Base-by-base conservation (phyloP, 2,113 vertebrate genomes). In the Pantherophis guttatus region DNA sequence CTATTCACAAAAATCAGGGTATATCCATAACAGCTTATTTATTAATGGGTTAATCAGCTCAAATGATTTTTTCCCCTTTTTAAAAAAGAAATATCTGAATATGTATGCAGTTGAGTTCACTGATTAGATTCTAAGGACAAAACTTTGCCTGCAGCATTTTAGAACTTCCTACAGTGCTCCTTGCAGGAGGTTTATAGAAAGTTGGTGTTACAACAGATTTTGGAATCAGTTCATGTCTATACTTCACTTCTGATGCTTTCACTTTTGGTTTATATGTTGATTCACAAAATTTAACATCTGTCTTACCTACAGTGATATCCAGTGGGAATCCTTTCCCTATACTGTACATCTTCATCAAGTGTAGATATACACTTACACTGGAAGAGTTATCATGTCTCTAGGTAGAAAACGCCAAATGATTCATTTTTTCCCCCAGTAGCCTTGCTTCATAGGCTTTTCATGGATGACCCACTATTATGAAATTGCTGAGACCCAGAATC, bases 401-500 rank as follows among this genome's bases (percentile, higher is more conserved):
- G 57, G 52, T 2, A 26, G 26, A 81, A 52, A 93, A 91, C 6
- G 87, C 7, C 19, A 94, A 95, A 94, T 91, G 33, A 10, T 53
- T 65, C 44, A 11, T 92, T 95, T 94, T 94, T 12, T 58, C 19
- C 15, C 75, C 95, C 85, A 91, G 90, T 93, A 94, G 87, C 85
- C 12, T n/a, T 62, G 12, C 0, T n/a, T 93, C 93, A 92, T 94
- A 94, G 26, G 94, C 21, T 89, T 94, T 55, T 90, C 81, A 92
- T 90, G 94, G 91, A 59, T 94, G 93, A 53, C 29, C 90, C n/a
- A 75, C 86, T 94, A 94, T 95, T 93, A 90, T 90, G 92, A 55
- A 96, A 86, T 58, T 94, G 1, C 88, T 93, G 70, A 50, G 8
- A 0, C 85, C 90, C 91, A 90, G 75, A 92, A 86, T 24, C 88